Conservation (phyloP, 2,888 invertebrate genomes). For the Lasioglossum morio region DNA sequence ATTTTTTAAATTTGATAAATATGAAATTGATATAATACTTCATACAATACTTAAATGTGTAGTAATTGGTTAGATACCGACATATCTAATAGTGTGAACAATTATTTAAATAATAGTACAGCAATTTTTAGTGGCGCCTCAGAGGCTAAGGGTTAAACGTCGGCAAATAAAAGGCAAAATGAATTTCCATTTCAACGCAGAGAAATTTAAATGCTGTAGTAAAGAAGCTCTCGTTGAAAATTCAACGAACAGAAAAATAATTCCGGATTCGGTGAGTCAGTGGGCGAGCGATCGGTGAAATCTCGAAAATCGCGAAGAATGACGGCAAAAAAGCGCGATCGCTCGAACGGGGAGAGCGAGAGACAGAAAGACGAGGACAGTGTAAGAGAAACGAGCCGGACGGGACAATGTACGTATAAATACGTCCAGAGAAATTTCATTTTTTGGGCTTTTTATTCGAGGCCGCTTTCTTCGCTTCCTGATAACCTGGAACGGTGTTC, state of each 20-base stretch:
- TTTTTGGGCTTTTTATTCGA: constrained; percentile 31
- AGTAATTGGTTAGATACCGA: too few relatives aligned
- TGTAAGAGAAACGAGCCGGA: constrained; percentile 14
- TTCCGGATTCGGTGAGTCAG: neutral
- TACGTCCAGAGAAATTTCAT: constrained; percentile 29
- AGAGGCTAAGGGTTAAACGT: too few relatives aligned
- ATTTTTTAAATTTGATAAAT: too few relatives aligned
- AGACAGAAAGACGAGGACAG: neutral
- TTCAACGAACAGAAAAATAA: neutral
- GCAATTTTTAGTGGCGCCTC: too few relatives aligned
- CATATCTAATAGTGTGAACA: too few relatives aligned
- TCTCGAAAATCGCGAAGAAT: neutral
- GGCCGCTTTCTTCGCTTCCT: constrained; percentile 61
- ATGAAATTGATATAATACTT: too few relatives aligned
- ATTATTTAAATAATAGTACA: too few relatives aligned
- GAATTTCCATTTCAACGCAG: neutral
- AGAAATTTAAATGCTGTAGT: neutral
- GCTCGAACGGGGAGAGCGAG: neutral
- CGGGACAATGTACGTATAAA: neutral
- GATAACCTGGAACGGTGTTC: constrained; percentile 50
- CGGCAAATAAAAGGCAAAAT: too few relatives aligned
- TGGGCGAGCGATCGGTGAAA: neutral
- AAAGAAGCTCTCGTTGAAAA: neutral
- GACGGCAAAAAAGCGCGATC: neutral
- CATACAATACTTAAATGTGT: too few relatives aligned